Conservation (phyloP, 30 jellyfish, hydroid and myxozoan species). For the Aurelia aurita region DNA sequence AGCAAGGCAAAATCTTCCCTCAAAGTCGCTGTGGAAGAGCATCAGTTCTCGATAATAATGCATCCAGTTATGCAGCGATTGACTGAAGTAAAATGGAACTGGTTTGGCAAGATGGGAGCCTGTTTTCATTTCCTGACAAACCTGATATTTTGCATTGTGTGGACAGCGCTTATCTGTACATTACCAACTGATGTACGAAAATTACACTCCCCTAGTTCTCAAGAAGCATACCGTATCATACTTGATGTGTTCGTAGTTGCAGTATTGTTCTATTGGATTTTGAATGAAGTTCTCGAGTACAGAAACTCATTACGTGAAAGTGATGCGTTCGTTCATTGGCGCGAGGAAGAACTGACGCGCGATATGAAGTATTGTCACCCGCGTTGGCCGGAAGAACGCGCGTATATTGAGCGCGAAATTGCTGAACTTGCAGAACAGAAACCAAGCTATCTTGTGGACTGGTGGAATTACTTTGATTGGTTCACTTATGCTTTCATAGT, state of each 20-base stretch:
- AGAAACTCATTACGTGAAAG: slow-evolving; percentile 61
- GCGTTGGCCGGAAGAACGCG: slow-evolving; percentile 98
- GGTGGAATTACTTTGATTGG: slow-evolving; percentile 96
- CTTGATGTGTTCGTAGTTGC: slow-evolving; percentile 59
- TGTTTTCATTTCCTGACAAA: slow-evolving; percentile 47
- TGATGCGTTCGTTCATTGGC: slow-evolving; percentile 74
- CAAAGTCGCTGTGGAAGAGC: slow-evolving; percentile 91
- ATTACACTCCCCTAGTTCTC: slow-evolving; percentile 40
- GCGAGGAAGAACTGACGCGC: slow-evolving; percentile 75
- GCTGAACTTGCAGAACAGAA: slow-evolving; percentile 51
- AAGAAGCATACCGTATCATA: slow-evolving; percentile 27
- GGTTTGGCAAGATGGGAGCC: slow-evolving; percentile 79
- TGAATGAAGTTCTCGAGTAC: slow-evolving; percentile 69
- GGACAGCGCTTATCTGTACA: slow-evolving; percentile 87
- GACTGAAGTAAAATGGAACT: slow-evolving; percentile 85
- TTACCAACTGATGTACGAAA: slow-evolving; percentile 49
- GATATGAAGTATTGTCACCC: slow-evolving; percentile 88
- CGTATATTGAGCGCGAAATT: slow-evolving; percentile 89
- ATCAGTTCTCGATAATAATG: slow-evolving; percentile 75
- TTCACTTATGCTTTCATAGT: slow-evolving; percentile 65
- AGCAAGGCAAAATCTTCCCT: slow-evolving; percentile 81
- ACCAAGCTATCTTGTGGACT: slow-evolving; percentile 80
- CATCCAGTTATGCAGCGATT: slow-evolving; percentile 92
- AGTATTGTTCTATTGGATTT: slow-evolving; percentile 50
- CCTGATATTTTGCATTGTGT: slow-evolving; percentile 62